Base-by-base conservation (phyloP, 2,113 vertebrate genomes). In the Desmodus rotundus region DNA sequence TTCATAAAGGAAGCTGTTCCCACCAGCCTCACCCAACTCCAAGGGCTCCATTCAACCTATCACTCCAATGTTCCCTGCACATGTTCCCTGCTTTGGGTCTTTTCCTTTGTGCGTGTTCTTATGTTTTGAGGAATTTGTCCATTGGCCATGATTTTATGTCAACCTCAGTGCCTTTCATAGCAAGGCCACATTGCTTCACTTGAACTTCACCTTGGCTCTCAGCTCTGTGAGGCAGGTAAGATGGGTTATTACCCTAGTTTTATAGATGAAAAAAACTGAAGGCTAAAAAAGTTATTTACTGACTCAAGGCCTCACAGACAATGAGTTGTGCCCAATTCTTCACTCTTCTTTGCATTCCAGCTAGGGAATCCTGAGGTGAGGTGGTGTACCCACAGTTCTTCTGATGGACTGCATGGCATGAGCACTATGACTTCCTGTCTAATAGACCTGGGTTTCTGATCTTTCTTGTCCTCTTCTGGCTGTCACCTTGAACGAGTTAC, bases 41-140 rank as follows among this genome's bases (percentile, higher is more conserved):
- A 3, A 11, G 36, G 47, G 15, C 5, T 17, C 15, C n/a, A 1
- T 24, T 16, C 26, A 14, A 12, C 2, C 22, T n/a, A 11, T 3
- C 26, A 8, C 36, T 63, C 13, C 14, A 31, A 0, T 1, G 3
- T 16, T 63, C n/a, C 74, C 50, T 22, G 47, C 1, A 17, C n/a
- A n/a, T n/a, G n/a, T n/a, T n/a, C n/a, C n/a, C 20, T 33, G n/a
- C 3, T 5, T 1, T 36, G 68, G 33, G 24, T 6, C 3, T 87
- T 74, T 63, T n/a, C 26, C 54, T 47, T 20, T 36, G 31, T 11
- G 12, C 10, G 5, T 7, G 5, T 26, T 76, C 63, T 61, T 10
- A 0, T 7, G 4, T 95, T 63, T 28, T 58, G 52, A 82, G 58
- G 43, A 33, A 72, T 58, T n/a, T 33, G 17, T 56, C 2, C 20